Conservation (phyloP, 2,113 vertebrate genomes). For the Vidua macroura region DNA sequence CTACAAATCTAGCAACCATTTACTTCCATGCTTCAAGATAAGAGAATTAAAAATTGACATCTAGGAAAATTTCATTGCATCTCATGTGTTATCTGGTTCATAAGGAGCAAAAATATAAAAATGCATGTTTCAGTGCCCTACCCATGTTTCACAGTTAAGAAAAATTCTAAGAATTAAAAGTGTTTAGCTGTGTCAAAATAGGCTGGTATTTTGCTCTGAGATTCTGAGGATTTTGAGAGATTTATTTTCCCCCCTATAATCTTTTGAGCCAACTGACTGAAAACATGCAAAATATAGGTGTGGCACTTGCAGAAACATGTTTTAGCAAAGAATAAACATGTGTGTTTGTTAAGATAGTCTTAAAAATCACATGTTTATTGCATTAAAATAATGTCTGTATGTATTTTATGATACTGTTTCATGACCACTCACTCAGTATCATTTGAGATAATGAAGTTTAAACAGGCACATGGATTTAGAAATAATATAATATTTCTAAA, state of each 20-base stretch:
- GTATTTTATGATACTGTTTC: slow-evolving; percentile 99
- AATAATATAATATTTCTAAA: slow-evolving; percentile 93
- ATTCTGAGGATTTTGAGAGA: slow-evolving; percentile 15
- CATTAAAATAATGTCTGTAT: slow-evolving; percentile 99
- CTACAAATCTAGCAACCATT: slow-evolving; percentile 63
- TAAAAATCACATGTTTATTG: slow-evolving; percentile 99
- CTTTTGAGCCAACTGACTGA: slow-evolving; percentile 45
- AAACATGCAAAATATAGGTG: slow-evolving; percentile 92
- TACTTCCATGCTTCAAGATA: slow-evolving; percentile 50
- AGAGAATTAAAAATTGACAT: slow-evolving; percentile 67
- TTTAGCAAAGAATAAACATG: slow-evolving; percentile 99
- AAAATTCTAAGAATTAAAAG: slow-evolving; percentile 40
- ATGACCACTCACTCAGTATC: slow-evolving; percentile 99
- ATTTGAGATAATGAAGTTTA: slow-evolving; percentile 99
- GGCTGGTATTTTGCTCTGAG: slow-evolving; percentile 32
- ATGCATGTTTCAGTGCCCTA: slow-evolving; percentile 99
- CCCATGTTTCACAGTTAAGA: slow-evolving; percentile 89
- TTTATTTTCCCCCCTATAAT: neutral
- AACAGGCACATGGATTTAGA: slow-evolving; percentile 99
- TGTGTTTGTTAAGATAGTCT: slow-evolving; percentile 94
- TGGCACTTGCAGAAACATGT: slow-evolving; percentile 99
- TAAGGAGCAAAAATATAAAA: slow-evolving; percentile 99
- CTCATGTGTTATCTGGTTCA: slow-evolving; percentile 99
- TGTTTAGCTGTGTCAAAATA: slow-evolving; percentile 40
- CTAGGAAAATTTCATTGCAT: slow-evolving; percentile 89